These are phyloP conservation scores for Brienomyrus brachyistius DNA, from an alignment of 2,113 vertebrate genomes.

Conservation along the genomic window DNA sequence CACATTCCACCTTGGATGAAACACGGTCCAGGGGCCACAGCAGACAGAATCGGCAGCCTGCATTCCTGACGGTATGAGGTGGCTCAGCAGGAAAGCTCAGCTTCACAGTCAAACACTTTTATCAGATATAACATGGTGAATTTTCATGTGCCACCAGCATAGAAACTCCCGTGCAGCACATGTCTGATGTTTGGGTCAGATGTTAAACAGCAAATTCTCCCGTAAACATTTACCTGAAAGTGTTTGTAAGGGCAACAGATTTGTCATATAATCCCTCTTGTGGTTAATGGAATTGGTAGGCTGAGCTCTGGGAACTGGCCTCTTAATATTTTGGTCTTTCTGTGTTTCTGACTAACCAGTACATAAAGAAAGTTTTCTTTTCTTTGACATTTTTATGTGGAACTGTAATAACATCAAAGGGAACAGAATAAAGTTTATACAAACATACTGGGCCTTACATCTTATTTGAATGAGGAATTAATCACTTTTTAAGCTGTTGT, in stretches of 20 bases:
- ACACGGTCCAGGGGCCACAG: no score
- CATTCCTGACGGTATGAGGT: not conserved
- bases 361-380: slow-evolving; percentile 1
- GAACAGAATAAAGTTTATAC: slow-evolving; percentile 12
- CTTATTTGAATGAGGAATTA: not conserved
- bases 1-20: not conserved
- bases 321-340: not conserved
- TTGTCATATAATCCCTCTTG: not conserved
- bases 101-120: not conserved
- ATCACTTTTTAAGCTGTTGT: not conserved
- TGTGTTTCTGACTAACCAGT: slow-evolving; percentile 12
- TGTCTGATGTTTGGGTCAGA: not conserved
- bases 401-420: slow-evolving; percentile 19
- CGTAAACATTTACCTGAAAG: not conserved
- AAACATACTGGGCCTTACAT: not conserved
- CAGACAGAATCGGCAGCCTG: no score
- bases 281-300: not conserved
- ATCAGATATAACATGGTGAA: not conserved
- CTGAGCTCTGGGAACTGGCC: not conserved
- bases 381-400: slow-evolving; percentile 32
- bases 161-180: not conserved
- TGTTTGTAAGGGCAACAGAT: not conserved
- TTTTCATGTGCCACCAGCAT: not conserved
- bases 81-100: not conserved
- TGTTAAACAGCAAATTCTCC: not conserved